Evolutionary conservation across 2,797 vertebrate genomes (phyloP).

Genomic region (Sphenodon punctatus): DNA sequence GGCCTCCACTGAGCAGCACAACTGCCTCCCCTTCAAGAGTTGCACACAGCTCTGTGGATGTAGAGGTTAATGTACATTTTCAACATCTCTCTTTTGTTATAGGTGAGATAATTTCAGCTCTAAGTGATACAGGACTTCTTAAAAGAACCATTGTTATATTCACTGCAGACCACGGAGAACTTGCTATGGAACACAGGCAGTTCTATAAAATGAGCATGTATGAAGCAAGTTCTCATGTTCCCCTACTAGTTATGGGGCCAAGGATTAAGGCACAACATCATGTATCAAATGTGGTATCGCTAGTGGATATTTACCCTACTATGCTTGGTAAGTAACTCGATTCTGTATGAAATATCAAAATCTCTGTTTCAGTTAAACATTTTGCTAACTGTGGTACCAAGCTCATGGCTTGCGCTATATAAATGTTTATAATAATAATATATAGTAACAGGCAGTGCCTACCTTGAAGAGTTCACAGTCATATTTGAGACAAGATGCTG

Average conservation of each 20-base stretch:
- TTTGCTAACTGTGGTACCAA: neutral
- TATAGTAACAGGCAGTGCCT: neutral
- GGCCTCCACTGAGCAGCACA: rapidly evolving
- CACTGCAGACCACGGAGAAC: slow-evolving; percentile 92
- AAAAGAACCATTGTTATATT: slow-evolving; percentile 87
- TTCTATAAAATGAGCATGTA: slow-evolving; percentile 99
- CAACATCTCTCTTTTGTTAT: slow-evolving; percentile 16
- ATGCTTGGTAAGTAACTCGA: slow-evolving; percentile 84
- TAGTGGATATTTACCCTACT: slow-evolving; percentile 95
- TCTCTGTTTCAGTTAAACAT: too few species aligned
- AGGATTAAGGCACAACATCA: slow-evolving; percentile 77
- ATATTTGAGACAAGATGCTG: neutral
- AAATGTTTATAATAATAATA: too few species aligned
- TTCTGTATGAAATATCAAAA: neutral
- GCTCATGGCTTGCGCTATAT: too few species aligned
- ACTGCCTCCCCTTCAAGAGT: neutral
- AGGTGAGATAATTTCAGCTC: slow-evolving; percentile 88
- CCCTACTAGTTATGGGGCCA: slow-evolving; percentile 90
- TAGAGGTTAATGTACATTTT: neutral
- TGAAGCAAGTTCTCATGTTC: slow-evolving; percentile 93
- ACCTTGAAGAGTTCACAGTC: rapidly evolving
- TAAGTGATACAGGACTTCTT: slow-evolving; percentile 81
- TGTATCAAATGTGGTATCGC: slow-evolving; percentile 84
- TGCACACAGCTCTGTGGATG: neutral
- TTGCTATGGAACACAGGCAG: slow-evolving; percentile 97